Evolutionary conservation across 2,797 vertebrate genomes (phyloP).

Genomic region (Otus scops): DNA sequence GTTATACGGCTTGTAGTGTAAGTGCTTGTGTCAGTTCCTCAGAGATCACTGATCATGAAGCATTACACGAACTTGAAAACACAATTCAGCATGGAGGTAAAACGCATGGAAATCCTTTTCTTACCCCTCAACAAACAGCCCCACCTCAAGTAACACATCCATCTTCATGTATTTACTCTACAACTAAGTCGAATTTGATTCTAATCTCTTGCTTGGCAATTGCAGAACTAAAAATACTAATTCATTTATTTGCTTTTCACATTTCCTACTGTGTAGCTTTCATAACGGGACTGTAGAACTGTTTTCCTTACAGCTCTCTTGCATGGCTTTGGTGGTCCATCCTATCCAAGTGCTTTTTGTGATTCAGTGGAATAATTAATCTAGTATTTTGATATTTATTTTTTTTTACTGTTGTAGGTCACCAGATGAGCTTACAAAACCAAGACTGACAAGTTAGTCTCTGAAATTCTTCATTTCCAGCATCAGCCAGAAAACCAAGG

Average conservation of each 20-base stretch:
- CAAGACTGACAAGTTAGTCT: constrained; percentile 75
- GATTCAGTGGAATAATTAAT: background rate
- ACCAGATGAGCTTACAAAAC: constrained; percentile 82
- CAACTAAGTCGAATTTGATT: background rate
- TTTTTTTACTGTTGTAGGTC: constrained; percentile 73
- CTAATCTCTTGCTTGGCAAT: background rate
- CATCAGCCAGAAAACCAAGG: constrained; percentile 67
- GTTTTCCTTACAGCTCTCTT: background rate
- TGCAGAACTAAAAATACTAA: constrained; percentile 52
- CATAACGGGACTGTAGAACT: background rate
- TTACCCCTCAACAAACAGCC: background rate
- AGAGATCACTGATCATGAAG: constrained; percentile 73
- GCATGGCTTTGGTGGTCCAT: background rate
- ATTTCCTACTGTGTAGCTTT: background rate
- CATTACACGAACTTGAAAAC: constrained; percentile 77
- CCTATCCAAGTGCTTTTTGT: background rate
- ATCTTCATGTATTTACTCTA: background rate
- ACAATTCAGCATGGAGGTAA: constrained; percentile 80
- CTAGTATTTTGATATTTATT: background rate
- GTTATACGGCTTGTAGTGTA: constrained; percentile 74
- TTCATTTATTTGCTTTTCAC: background rate
- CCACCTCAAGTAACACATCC: background rate
- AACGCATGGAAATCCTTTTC: constrained; percentile 45
- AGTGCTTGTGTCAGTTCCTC: constrained; percentile 74
- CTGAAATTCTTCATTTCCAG: constrained; percentile 77